Conservation (phyloP, 2,113 vertebrate genomes). For the Emydura subglobosa region DNA sequence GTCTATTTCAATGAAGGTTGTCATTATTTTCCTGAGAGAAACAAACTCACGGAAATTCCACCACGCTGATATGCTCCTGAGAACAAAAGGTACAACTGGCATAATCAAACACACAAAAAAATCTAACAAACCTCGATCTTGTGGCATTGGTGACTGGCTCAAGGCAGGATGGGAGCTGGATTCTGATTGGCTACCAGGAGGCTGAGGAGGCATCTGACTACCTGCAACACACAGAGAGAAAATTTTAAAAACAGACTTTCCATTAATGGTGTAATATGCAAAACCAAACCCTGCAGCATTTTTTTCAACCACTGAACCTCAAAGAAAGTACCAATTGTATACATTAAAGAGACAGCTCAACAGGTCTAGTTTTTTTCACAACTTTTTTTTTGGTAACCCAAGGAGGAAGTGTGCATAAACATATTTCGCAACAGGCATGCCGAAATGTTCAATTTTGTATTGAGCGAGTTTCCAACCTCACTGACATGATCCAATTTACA, state of each 20-base stretch:
- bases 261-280: conserved; percentile 49
- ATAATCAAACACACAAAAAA: conserved; percentile 1
- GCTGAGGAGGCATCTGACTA: conserved; percentile 89
- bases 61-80: background rate
- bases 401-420: conserved; percentile 59
- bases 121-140: conserved; percentile 91
- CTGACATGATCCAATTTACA: conserved; percentile 63
- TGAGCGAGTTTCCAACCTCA: conserved; percentile 62
- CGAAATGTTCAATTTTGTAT: conserved; percentile 61
- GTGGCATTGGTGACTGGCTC: conserved; percentile 94
- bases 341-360: conserved; percentile 26
- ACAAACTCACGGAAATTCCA: conserved; percentile 50
- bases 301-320: background rate
- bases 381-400: background rate
- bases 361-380: background rate
- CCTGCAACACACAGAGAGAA: conserved; percentile 82
- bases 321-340: background rate
- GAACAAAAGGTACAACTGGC: conserved; percentile 30
- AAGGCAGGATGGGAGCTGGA: conserved; percentile 88
- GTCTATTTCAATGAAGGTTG: conserved; percentile 19
- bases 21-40: conserved; percentile 48
- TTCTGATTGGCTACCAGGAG: conserved; percentile 90
- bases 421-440: conserved; percentile 63
- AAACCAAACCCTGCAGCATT: conserved; percentile 20
- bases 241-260: conserved; percentile 44